These are phyloP conservation scores for Sylvia borin DNA, from an alignment of 2,797 vertebrate genomes.

Conservation along the genomic window DNA sequence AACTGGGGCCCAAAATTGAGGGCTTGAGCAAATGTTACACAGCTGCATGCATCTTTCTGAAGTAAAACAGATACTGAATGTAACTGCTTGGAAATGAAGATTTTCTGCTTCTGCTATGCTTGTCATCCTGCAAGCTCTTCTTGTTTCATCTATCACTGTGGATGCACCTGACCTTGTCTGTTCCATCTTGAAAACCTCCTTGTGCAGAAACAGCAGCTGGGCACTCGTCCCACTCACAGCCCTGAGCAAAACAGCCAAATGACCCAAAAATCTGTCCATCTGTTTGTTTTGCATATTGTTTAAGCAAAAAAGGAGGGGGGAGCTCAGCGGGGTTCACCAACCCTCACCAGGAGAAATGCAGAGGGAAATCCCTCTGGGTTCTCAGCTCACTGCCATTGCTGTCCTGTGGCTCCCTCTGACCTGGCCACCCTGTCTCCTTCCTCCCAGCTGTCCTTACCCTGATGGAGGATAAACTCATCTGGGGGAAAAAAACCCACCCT, in stretches of 20 bases:
- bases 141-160: constrained; percentile 67
- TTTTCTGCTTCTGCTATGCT: constrained; percentile 77
- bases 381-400: neutral
- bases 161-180: constrained; percentile 78
- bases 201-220: constrained; percentile 54
- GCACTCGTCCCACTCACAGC: neutral
- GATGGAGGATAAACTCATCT: neutral
- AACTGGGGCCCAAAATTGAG: neutral
- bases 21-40: constrained; percentile 61
- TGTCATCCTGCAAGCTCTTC: constrained; percentile 67
- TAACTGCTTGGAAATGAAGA: constrained; percentile 78
- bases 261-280: neutral
- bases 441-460: neutral
- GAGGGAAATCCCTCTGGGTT: neutral
- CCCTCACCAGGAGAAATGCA: neutral
- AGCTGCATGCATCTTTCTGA: constrained; percentile 61
- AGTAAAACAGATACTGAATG: constrained; percentile 79
- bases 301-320: neutral
- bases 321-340: neutral
- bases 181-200: constrained; percentile 62
- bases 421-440: neutral
- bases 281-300: neutral
- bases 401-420: neutral
- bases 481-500: neutral
- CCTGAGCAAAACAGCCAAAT: neutral